Evolutionary conservation across 2,888 invertebrate genomes (phyloP).

Genomic region (Andrena camellia): DNA sequence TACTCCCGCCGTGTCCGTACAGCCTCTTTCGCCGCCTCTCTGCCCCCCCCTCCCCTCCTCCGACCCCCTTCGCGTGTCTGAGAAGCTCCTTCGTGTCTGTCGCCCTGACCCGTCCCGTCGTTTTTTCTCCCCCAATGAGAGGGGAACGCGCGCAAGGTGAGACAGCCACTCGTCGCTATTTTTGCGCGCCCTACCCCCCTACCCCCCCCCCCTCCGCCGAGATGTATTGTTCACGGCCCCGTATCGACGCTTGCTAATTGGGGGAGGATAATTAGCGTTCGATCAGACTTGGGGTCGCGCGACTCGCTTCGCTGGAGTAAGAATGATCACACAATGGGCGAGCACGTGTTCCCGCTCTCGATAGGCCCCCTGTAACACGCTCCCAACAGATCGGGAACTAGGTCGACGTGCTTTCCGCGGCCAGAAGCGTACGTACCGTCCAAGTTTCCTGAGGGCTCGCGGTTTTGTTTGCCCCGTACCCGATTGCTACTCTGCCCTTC

Average conservation of each 20-base stretch:
- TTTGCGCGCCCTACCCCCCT: conserved; percentile 19
- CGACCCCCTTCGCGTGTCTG: neutral
- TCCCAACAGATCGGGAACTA: conserved; percentile 38
- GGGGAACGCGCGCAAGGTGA: conserved; percentile 38
- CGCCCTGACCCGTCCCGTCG: conserved; percentile 36
- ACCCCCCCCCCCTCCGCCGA: neutral
- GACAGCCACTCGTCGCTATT: conserved; percentile 39
- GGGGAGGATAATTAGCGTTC: conserved; percentile 62
- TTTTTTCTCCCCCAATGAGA: neutral
- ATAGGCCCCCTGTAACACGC: conserved; percentile 27
- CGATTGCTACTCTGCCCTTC: conserved; percentile 2
- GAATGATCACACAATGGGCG: conserved; percentile 47
- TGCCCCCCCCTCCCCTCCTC: too few relatives aligned
- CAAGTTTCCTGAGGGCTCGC: conserved; percentile 6
- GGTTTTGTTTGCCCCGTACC: conserved; percentile 12
- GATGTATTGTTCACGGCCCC: conserved; percentile 43
- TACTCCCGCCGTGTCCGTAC: neutral
- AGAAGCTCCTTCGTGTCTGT: conserved; percentile 7
- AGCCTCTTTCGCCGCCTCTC: neutral
- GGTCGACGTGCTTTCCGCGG: conserved; percentile 41
- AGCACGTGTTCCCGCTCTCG: conserved; percentile 22
- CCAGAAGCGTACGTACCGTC: conserved; percentile 6
- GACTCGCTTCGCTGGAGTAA: conserved; percentile 19
- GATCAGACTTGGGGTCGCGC: conserved; percentile 39
- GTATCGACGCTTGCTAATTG: conserved; percentile 60